Evolutionary conservation across 2,113 vertebrate genomes (phyloP).

Genomic region (Marmota flaviventris): DNA sequence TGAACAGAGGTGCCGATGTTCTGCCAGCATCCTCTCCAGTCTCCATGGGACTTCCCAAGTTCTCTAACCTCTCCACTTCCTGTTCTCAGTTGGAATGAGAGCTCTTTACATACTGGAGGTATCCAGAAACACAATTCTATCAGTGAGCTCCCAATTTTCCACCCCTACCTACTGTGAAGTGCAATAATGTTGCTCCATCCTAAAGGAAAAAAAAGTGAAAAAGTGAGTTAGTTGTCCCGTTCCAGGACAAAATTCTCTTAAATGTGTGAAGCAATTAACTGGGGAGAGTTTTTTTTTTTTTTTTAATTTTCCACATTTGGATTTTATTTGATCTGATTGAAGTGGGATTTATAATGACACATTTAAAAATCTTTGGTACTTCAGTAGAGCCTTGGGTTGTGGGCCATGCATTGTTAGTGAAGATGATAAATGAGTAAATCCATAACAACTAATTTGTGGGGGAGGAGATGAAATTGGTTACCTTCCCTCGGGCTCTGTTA

Average conservation of each 20-base stretch:
- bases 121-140: background rate
- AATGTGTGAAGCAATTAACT: background rate
- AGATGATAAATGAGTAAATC: background rate
- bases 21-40: background rate
- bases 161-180: background rate
- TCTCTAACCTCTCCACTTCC: background rate
- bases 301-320: background rate
- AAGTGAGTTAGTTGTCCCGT: background rate
- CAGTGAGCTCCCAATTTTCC: background rate
- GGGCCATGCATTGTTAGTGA: background rate
- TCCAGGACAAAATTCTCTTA: background rate
- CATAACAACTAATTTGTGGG: slow-evolving; percentile 16
- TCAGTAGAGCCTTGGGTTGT: background rate
- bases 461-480: slow-evolving; percentile 11
- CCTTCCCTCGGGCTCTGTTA: background rate
- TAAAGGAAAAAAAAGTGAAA: background rate
- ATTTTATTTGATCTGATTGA: slow-evolving; percentile 33
- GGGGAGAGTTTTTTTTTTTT: background rate
- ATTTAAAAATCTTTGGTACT: slow-evolving; percentile 21
- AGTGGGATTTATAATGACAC: background rate
- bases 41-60: rapidly evolving
- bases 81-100: background rate
- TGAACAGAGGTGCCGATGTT: background rate
- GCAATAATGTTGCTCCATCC: background rate
- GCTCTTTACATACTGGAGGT: background rate